Conservation (phyloP, 1,140 invertebrate genomes). For the Octopus bimaculoides region DNA sequence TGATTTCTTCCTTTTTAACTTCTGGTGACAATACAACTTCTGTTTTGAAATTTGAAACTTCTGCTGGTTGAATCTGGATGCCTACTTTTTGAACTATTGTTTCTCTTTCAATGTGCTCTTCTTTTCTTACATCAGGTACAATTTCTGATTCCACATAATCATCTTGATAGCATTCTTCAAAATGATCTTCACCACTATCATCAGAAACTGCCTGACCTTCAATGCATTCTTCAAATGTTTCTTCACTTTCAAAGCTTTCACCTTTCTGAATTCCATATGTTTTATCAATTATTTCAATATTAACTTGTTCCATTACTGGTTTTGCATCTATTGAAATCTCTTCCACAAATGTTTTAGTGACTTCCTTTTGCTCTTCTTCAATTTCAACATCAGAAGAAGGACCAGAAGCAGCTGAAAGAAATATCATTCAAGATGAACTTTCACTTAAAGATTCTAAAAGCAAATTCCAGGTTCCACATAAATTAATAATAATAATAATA, state of each 20-base stretch:
- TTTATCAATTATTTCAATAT: too few species aligned
- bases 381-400: too few species aligned
- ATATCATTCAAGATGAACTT: too few species aligned
- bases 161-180: background rate
- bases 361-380: background rate
- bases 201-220: background rate
- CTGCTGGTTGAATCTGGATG: background rate
- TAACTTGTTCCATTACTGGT: conserved; percentile 3
- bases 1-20: background rate
- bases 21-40: conserved; percentile 7
- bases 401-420: too few species aligned
- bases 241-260: conserved; percentile 7
- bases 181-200: background rate
- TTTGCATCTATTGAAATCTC: conserved; percentile 14
- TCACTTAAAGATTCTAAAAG: too few species aligned
- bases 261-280: background rate
- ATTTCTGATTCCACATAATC: background rate
- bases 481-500: too few species aligned
- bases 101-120: conserved; percentile 1
- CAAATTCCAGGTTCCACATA: too few species aligned
- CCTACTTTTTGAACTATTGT: background rate
- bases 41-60: background rate
- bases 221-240: background rate
- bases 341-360: conserved; percentile 9
- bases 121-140: background rate